Base-by-base conservation (phyloP, 2,888 invertebrate genomes). In the Caradrina clavipalpis region DNA sequence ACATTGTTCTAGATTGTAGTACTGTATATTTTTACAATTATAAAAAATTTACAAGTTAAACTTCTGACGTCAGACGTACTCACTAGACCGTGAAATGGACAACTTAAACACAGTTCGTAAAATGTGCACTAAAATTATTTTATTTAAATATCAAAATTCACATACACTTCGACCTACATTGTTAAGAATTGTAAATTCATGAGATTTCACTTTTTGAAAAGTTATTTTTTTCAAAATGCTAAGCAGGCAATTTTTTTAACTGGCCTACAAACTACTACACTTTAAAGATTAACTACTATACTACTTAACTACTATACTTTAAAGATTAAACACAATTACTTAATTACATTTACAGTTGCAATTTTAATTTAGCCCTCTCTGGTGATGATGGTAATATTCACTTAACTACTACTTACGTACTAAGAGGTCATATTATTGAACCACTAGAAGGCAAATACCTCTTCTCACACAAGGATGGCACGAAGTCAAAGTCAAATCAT, bases 131-230 rank as follows among this genome's bases (percentile, higher is more conserved):
- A 47, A 45, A 22, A 66, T 47, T 39, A 47, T 50, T 45, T 45
- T 31, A 66, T 50, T 22, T 39, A 47, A 19, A 45, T 57, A 17
- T 17, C 2, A 62, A 50, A 54, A 51, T 17, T 45, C 26, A 15
- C 15, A n/a, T n/a, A 58, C 19, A 42, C 51, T n/a, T 45, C 54
- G 60, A n/a, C 65, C 63, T 50, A 45, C 15, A 54, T 54, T 71
- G 6, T 22, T 8, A 19, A 39, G 6, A 61, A 56, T n/a, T n/a
- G n/a, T n/a, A 56, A 49, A 71, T 74, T 71, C 49, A 68, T 65
- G 13, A 68, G 31, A 11, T 78, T 78, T 78, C 78, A 50, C 75
- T 75, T 78, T n/a, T n/a, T n/a, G n/a, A n/a, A n/a, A n/a, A n/a
- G n/a, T n/a, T n/a, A n/a, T n/a, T n/a, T n/a, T n/a, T 79, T 68